phyloP scores from a whole-genome alignment of 2,797 vertebrate species.

The Melanotaenia parkinsoni region DNA sequence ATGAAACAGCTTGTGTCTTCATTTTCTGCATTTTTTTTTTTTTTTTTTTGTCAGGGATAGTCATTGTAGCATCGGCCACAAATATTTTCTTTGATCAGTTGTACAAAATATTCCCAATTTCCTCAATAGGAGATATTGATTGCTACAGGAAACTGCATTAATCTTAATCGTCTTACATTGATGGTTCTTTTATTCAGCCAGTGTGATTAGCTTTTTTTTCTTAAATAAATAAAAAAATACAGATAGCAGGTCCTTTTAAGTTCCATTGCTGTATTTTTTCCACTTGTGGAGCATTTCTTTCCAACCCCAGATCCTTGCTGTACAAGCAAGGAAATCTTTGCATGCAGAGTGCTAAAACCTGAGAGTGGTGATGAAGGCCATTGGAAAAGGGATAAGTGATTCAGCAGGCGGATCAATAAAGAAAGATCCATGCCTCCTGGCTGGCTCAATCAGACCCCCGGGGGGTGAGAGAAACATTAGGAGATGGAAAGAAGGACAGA shows the following conservation, averaged over 20 bases:
- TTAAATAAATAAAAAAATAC: conserved; percentile 22
- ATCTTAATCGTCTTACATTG: conserved; percentile 41
- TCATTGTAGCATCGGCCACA: conserved; percentile 19
- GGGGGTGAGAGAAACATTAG: conserved; percentile 75
- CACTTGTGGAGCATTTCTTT: conserved; percentile 40
- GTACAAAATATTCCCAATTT: conserved; percentile 55
- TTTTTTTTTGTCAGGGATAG: no score
- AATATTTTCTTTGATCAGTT: conserved; percentile 25
- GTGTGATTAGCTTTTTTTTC: conserved; percentile 39
- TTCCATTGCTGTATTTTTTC: conserved; percentile 34
- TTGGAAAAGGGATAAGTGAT: conserved; percentile 84
- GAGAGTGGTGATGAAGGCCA: conserved; percentile 77
- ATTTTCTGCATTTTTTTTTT: no score
- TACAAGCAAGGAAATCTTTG: conserved; percentile 56
- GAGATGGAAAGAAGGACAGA: conserved; percentile 70
- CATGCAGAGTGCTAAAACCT: conserved; percentile 73
- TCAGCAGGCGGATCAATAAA: conserved; percentile 80
- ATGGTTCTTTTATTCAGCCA: conserved; percentile 37
- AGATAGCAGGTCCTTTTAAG: conserved; percentile 19
- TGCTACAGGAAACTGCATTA: conserved; percentile 52
- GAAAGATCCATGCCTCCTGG: conserved; percentile 80
- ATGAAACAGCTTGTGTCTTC: no score
- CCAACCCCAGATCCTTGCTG: conserved; percentile 48
- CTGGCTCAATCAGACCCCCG: conserved; percentile 77
- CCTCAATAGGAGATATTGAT: conserved; percentile 54